Conservation (phyloP, 2,113 vertebrate genomes). For the Aegithalos caudatus region DNA sequence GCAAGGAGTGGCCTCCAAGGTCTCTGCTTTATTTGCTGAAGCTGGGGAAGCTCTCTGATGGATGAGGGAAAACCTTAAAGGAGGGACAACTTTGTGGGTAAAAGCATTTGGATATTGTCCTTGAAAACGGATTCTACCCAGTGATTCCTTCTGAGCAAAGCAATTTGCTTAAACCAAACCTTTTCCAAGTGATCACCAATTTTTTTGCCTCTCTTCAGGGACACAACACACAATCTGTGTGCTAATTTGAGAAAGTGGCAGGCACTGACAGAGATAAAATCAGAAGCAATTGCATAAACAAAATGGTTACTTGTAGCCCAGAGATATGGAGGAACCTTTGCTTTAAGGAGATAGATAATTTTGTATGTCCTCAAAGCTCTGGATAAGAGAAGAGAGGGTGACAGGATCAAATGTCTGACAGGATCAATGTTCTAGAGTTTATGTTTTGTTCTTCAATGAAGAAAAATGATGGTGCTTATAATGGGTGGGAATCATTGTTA, state of each 20-base stretch:
- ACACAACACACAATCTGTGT: neutral
- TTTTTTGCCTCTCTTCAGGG: neutral
- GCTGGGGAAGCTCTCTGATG: neutral
- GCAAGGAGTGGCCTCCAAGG: neutral
- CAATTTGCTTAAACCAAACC: neutral
- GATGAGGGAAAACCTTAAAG: neutral
- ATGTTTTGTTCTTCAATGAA: neutral
- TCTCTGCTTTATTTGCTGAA: neutral
- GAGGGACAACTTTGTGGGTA: neutral
- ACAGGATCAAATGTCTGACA: neutral
- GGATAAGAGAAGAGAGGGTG: neutral
- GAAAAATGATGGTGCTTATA: neutral
- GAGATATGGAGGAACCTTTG: neutral
- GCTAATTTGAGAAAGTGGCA: neutral
- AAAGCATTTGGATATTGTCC: neutral
- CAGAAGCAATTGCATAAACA: neutral
- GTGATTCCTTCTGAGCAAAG: neutral
- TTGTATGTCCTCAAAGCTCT: neutral
- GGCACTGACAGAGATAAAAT: slow-evolving; percentile 18
- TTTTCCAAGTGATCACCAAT: neutral
- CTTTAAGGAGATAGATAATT: neutral
- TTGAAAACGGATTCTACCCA: neutral
- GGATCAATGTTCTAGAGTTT: neutral
- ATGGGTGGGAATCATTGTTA: neutral
- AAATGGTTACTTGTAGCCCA: neutral